Percentiles rank a stretch among this genome's conserved stretches.
Conservation (phyloP, 1,140 invertebrate species). For the Galleria mellonella region DNA sequence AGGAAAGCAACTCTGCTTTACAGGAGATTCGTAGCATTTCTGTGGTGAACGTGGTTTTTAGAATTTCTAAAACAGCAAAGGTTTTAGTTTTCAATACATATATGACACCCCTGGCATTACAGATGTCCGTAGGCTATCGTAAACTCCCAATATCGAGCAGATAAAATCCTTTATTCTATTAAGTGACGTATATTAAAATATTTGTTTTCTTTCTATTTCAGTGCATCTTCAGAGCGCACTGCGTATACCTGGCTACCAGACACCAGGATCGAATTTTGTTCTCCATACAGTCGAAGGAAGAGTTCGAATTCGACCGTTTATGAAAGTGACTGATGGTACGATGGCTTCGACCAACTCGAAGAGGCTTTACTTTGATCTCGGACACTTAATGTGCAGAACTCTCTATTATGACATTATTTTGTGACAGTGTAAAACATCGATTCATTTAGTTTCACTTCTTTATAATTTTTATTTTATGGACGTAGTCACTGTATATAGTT, state of each 20-base stretch:
- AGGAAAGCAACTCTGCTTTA: too few species aligned
- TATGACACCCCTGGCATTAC: too few species aligned
- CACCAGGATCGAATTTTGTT: conserved; percentile 60
- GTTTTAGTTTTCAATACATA: too few species aligned
- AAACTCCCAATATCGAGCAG: too few species aligned
- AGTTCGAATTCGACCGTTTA: conserved; percentile 68
- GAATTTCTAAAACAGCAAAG: too few species aligned
- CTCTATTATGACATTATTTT: conserved; percentile 6
- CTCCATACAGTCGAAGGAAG: conserved; percentile 54
- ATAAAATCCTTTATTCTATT: conserved; percentile 5
- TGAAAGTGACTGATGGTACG: conserved; percentile 71
- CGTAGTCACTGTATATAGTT: too few species aligned
- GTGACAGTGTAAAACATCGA: background rate
- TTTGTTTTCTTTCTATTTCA: conserved; percentile 38
- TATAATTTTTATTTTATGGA: too few species aligned
- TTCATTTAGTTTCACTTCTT: too few species aligned
- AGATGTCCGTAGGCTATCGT: too few species aligned
- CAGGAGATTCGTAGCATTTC: too few species aligned
- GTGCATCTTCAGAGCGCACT: conserved; percentile 69
- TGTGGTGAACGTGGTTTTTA: too few species aligned
- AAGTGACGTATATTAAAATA: conserved; percentile 3
- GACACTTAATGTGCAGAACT: conserved; percentile 30
- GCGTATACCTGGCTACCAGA: conserved; percentile 71
- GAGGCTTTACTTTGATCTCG: conserved; percentile 54
- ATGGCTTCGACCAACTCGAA: conserved; percentile 54